Evolutionary conservation across 1,140 invertebrate genomes (phyloP), one percentile per base, ranked within the genome.

Genomic region (Nasonia longicornis): DNA sequence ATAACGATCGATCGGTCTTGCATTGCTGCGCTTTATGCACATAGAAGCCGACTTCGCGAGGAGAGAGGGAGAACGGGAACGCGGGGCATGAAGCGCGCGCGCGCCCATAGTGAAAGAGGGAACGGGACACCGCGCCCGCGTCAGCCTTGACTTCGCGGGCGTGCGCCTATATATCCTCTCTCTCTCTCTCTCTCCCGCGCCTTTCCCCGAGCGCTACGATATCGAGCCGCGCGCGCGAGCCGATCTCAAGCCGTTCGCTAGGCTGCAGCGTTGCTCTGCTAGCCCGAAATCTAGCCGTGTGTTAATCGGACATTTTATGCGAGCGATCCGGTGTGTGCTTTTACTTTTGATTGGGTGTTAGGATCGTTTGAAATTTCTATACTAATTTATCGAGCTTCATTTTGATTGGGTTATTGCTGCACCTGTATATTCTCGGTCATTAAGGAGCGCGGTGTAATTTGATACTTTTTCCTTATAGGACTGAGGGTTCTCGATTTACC

Each of bases 71-170:
- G 48, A 29, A 4, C 4, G 64, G 29, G 48, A 29, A 16, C n/a
- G 64, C 8, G n/a, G 26, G 64, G 10, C 3, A 67, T 10, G 29
- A 31, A 67, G 66, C 14, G 26, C n/a, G 71, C 38, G 71, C 38
- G 72, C 72, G 72, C 45, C 72, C 26, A 58, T 31, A 74, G 72
- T 52, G 48, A 74, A 58, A 74, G 72, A 74, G 72, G 72, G 72
- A 74, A 58, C 72, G 72, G 72, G 72, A 74, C 72, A 74, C 72
- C 72, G 72, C 72, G 72, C 72, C 72, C 72, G 72, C 10, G n/a
- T 74, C 72, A 74, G 72, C 72, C 72, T 74, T 74, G 72, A 74
- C 72, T 74, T 48, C 48, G 48, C 48, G 72, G 64, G 64, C 64
- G 52, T n/a, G 52, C 64, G 64, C 64, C 26, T 58, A 58, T 58